Base-by-base conservation (phyloP, 2,888 invertebrate species). In the Rhabditophanes sp. region DNA sequence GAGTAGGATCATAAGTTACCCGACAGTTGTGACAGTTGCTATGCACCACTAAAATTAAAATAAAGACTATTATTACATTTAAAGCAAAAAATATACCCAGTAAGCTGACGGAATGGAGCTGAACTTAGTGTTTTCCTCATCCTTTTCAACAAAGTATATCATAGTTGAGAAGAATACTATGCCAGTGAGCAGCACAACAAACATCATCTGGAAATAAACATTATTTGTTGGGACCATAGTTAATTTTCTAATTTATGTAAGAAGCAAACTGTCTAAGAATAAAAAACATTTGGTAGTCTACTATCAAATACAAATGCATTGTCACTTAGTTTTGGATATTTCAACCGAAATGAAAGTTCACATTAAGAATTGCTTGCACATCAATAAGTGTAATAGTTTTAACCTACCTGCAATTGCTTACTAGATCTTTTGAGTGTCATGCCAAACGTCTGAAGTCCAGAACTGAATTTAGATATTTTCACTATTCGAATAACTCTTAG, bases 101-200 rank as follows among this genome's bases (percentile, higher is more conserved):
- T 57, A 63, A 5, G 59, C 62, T 3, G 62, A 61, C n/a, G 62
- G 62, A 25, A 62, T 62, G 37, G 48, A 48, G n/a, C 55, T 57
- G 33, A 62, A 62, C 9, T 59, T 58, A 4, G 62, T 57, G 22
- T 49, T 44, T 8, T 51, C 52, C 36, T 62, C 62, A 39, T 62
- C 62, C 33, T 62, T 62, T 38, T 62, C 62, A 41, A 63, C 37
- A 40, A 62, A 62, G 21, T 57, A 58, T 30, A 62, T 56, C 62
- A 62, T 59, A 6, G 62, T 62, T 25, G 56, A 52, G 47, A 62
- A 62, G 52, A 62, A 62, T 16, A 62, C 58, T 14, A 63, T 57
- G 30, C 60, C 62, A 4, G 62, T 62, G 8, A 56, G 30, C 36
- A 62, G 39, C n/a, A 62, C 62, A 25, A 60, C 56, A 8, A 56